Evolutionary conservation across 2,113 vertebrate genomes (phyloP), one percentile per base, ranked within the genome.

Genomic region (Phoenicopterus ruber): DNA sequence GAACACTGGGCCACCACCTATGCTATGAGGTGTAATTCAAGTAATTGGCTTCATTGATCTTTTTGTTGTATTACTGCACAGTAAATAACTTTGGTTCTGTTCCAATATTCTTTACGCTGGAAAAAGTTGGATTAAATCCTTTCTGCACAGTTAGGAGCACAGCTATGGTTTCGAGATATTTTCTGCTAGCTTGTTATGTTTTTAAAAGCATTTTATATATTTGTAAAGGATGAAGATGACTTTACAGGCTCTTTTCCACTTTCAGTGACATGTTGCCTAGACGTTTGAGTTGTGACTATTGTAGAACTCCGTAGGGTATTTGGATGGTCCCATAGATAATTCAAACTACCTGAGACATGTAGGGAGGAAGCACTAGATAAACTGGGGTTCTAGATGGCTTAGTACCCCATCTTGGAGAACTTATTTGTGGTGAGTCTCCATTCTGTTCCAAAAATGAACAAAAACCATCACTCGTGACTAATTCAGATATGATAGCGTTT

Each of bases 401-500:
- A 72, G 40, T n/a, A 31, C 9, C 14, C 16, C 3, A 2, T 82
- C 50, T 46, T 69, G 40, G 57, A 79, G 34, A 76, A 49, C 15
- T 85, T 44, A 31, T 19, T 50, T 74, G 9, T 78, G 20, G 17
- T 29, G 38, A 54, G 28, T 54, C 22, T 82, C 49, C 36, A 28
- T 79, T 93, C 65, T 91, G 26, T 71, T 91, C 82, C 70, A 85
- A 79, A 89, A 91, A 82, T 13, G 31, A 76, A 59, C 29, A 86
- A 85, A 81, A 77, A 2, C 0, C 2, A 14, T 52, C 3, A 13
- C 17, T 72, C 0, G 0, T 47, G 20, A 19, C 50, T 59, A 28
- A 57, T 36, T 85, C 29, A 40, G 78, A 24, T 79, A 25, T 25
- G 57, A 57, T 40, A 70, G 10, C 49, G 50, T 72, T 88, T 66